phyloP scores from a whole-genome alignment of 2,113 vertebrate species.

The Myotis yumanensis region DNA sequence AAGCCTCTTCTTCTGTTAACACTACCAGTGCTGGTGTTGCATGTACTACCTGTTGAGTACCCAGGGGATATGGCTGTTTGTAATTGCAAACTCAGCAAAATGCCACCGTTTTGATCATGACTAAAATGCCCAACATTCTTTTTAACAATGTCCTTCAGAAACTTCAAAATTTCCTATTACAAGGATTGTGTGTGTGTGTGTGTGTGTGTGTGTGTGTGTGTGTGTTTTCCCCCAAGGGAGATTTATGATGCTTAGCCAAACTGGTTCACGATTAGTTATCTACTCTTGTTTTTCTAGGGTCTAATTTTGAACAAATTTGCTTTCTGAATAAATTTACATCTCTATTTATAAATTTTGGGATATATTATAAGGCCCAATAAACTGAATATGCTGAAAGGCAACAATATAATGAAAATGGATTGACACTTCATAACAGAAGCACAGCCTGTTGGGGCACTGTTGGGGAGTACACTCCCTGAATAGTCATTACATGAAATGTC shows the following conservation, averaged over 20 bases:
- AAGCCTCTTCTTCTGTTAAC: not conserved
- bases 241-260: not conserved
- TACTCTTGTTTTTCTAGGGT: not conserved
- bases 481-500: not conserved
- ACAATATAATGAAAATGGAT: not conserved
- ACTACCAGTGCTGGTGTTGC: fast-evolving
- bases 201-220: no score
- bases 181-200: not conserved
- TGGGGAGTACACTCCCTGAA: not conserved
- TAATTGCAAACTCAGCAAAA: not conserved
- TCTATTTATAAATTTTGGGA: not conserved
- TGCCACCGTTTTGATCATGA: not conserved
- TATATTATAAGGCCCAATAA: not conserved
- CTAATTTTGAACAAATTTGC: not conserved
- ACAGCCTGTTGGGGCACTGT: not conserved
- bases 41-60: not conserved
- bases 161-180: not conserved
- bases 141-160: not conserved
- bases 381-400: not conserved
- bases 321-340: not conserved
- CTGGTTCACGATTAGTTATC: not conserved
- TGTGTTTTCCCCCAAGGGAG: not conserved
- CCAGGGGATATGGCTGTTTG: fast-evolving
- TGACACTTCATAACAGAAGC: not conserved
- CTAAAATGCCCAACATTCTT: not conserved